Conservation (phyloP, 2,797 vertebrate species). For the Halcyon smyrnensis region DNA sequence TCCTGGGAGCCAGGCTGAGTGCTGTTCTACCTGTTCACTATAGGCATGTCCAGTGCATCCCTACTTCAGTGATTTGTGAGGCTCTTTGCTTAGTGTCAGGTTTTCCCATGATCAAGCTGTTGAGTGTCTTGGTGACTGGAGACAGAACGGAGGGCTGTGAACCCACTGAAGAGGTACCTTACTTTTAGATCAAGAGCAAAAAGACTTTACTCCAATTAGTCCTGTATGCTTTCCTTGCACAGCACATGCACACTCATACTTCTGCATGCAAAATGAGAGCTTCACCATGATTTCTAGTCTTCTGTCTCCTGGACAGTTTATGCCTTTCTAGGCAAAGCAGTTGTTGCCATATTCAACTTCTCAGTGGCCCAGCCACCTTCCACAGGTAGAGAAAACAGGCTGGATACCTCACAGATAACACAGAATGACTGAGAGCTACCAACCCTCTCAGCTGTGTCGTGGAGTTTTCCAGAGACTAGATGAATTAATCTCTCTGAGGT, state of each 20-base stretch:
- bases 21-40: neutral
- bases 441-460: neutral
- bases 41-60: too few species aligned
- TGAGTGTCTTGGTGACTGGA: neutral
- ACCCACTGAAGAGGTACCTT: neutral
- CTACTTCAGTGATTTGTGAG: neutral
- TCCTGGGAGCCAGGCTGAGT: neutral
- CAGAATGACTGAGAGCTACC: neutral
- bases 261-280: neutral
- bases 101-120: neutral
- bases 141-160: neutral
- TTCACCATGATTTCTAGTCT: neutral
- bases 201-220: neutral
- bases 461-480: neutral
- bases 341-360: neutral
- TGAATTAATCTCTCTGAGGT: neutral
- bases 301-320: neutral
- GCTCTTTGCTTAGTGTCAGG: neutral
- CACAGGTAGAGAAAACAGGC: neutral
- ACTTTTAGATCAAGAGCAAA: neutral
- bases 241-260: neutral
- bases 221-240: rapidly evolving
- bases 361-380: neutral
- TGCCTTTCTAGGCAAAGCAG: neutral
- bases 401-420: neutral